These are phyloP conservation scores for Trichonephila clavata DNA, from an alignment of 1,140 invertebrate genomes.

Conservation along the genomic window DNA sequence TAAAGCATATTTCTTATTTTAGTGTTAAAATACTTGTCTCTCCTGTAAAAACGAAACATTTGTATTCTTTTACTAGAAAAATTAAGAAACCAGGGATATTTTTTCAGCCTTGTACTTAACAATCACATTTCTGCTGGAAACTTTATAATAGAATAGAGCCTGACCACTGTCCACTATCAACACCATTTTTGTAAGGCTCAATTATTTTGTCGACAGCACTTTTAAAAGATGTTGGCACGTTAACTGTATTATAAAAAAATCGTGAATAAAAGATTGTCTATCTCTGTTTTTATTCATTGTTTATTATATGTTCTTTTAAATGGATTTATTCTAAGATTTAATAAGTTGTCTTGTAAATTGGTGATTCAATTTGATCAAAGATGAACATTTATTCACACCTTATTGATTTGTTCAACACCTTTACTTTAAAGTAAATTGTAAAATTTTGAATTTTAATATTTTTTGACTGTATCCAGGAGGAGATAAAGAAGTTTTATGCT, in stretches of 20 bases:
- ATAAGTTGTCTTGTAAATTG: no score
- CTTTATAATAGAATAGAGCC: slow-evolving; percentile 27
- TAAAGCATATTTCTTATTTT: not conserved
- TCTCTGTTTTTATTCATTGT: slow-evolving; percentile 6
- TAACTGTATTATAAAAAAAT: slow-evolving; percentile 45
- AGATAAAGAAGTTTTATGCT: no score
- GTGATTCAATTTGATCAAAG: no score
- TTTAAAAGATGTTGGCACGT: slow-evolving; percentile 66
- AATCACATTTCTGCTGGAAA: slow-evolving; percentile 70
- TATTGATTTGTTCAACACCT: no score
- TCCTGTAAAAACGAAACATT: not conserved
- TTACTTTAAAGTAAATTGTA: no score
- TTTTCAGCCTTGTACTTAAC: slow-evolving; percentile 68
- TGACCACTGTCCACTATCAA: slow-evolving; percentile 20
- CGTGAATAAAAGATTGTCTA: slow-evolving; percentile 29
- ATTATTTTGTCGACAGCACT: slow-evolving; percentile 70
- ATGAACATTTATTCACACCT: no score
- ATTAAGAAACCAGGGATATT: slow-evolving; percentile 57
- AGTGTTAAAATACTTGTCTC: not conserved
- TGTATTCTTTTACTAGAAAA: not conserved
- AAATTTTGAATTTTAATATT: no score
- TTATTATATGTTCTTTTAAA: not conserved
- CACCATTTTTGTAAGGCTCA: slow-evolving; percentile 51
- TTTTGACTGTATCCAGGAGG: no score
- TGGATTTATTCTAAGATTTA: no score